Conservation (phyloP, 2,888 invertebrate genomes). For the Escarpia spicata region DNA sequence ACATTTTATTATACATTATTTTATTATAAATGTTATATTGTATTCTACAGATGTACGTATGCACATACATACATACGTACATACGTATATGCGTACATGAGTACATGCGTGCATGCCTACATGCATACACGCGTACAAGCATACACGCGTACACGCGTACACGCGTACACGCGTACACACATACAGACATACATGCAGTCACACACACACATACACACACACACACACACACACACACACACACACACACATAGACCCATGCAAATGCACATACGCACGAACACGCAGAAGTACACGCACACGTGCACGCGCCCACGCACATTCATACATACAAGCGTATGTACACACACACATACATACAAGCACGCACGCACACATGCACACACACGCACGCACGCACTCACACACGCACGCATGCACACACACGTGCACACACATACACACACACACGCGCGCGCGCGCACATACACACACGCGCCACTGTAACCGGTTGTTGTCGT, state of each 20-base stretch:
- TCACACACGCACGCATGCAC: background rate
- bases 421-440: background rate
- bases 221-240: too few species aligned
- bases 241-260: background rate
- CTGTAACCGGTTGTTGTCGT: background rate
- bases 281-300: background rate
- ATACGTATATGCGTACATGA: too few species aligned
- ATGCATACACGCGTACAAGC: too few species aligned
- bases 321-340: background rate
- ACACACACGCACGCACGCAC: background rate
- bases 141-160: too few species aligned
- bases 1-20: too few species aligned
- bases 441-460: background rate
- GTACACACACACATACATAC: background rate
- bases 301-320: background rate
- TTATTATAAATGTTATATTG: too few species aligned
- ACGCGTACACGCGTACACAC: too few species aligned
- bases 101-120: too few species aligned
- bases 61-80: too few species aligned
- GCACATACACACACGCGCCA: background rate
- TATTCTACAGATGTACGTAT: too few species aligned
- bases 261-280: background rate
- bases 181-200: too few species aligned
- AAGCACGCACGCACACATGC: background rate
- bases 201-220: too few species aligned